A percentile compares a stretch with the other conserved stretches of the same genome.
Evolutionary conservation across 2,113 vertebrate genomes (phyloP).

Genomic region (Syngnathoides biaculeatus): DNA sequence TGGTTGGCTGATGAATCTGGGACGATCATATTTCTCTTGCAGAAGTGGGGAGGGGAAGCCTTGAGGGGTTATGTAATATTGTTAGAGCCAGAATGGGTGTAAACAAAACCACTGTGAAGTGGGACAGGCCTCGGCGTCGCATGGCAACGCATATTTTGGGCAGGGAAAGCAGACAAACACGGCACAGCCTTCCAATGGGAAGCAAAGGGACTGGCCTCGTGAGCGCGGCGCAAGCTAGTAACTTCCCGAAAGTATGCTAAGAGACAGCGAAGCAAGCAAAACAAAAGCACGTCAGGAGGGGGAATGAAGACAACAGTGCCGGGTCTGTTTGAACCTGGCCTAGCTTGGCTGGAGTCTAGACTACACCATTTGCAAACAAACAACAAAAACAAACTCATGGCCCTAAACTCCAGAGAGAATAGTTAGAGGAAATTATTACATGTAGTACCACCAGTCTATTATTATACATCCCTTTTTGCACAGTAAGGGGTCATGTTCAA

Average conservation of each 20-base stretch:
- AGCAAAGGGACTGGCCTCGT: slow-evolving; percentile 64
- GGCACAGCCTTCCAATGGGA: slow-evolving; percentile 67
- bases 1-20: slow-evolving; percentile 38
- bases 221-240: slow-evolving; percentile 57
- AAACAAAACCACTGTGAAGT: slow-evolving; percentile 61
- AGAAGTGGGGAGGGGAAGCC: slow-evolving; percentile 52
- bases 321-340: slow-evolving; percentile 20
- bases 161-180: slow-evolving; percentile 70
- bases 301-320: slow-evolving; percentile 31
- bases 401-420: background rate
- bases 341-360: slow-evolving; percentile 39
- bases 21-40: slow-evolving; percentile 51
- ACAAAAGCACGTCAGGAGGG: slow-evolving; percentile 53
- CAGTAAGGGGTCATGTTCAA: background rate
- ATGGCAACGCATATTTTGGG: slow-evolving; percentile 78
- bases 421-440: background rate
- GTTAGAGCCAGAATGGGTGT: slow-evolving; percentile 69
- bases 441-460: background rate
- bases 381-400: background rate
- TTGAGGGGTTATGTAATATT: slow-evolving; percentile 66
- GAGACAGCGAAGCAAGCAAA: slow-evolving; percentile 63
- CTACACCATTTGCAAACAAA: slow-evolving; percentile 41
- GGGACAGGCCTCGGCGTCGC: slow-evolving; percentile 72
- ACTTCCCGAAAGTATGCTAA: slow-evolving; percentile 69
- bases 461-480: background rate